Evolutionary conservation across 2,888 invertebrate species (phyloP), one percentile per base, ranked within the genome.

Genomic region (Diloba caeruleocephala): DNA sequence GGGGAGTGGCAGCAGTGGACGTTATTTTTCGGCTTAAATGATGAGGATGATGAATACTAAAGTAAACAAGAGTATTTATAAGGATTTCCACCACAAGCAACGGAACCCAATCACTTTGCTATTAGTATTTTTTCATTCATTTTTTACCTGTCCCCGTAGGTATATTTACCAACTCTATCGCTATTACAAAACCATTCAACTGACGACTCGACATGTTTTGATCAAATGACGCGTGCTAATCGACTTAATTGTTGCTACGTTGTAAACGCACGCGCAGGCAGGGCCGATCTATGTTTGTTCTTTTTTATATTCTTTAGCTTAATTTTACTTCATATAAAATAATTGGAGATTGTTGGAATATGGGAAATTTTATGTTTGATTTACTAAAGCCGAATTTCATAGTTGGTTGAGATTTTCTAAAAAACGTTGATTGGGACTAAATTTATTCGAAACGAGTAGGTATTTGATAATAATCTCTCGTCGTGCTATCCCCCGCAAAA

Each of bases 181-280:
- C 63, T 75, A 78, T 76, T 76, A 76, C 57, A 58, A 63, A 75
- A 76, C 82, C 81, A 79, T 79, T 76, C 78, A 78, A 73, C 78
- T 85, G 84, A 77, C 80, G 67, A 71, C 71, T 73, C 79, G 84
- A 84, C 88, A 84, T 88, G 89, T 91, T 89, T 89, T 87, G 88
- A 84, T 82, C 86, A 88, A 88, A 81, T 81, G 87, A 88, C 82
- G 90, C 91, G 89, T 91, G 87, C 76, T 89, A 90, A 92, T 92
- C 88, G 88, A 86, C 82, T 90, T 92, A 92, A 92, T 92, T 90
- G 88, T 86, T 75, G 70, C 70, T 60, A 67, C 74, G 61, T 49
- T 44, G 60, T 54, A 54, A 68, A 67, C 74, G 80, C 81, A 70
- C 77, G 85, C 83, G 84, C 84, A 79, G 72, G 41, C 48, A 9